Evolutionary conservation across 2,888 invertebrate genomes (phyloP).

Genomic region (Netelia inedita): DNA sequence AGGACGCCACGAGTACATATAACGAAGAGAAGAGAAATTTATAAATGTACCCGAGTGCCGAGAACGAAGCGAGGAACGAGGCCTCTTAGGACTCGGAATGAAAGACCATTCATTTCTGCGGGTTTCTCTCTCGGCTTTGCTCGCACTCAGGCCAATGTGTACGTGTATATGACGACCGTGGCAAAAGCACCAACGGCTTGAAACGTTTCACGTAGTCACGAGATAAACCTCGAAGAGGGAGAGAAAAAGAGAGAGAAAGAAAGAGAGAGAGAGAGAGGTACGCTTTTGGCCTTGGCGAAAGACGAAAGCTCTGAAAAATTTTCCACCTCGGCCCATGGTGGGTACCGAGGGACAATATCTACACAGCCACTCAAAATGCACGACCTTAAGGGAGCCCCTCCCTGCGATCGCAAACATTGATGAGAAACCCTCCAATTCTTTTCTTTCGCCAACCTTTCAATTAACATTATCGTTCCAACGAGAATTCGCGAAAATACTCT

Average conservation of each 20-base stretch:
- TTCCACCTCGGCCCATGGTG: background rate
- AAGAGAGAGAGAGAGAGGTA: conserved; percentile 21
- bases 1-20: conserved; percentile 39
- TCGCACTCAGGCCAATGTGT: conserved; percentile 6
- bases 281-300: conserved; percentile 26
- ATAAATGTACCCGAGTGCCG: conserved; percentile 33
- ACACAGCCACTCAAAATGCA: conserved; percentile 42
- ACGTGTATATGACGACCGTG: no score
- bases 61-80: conserved; percentile 42
- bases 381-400: conserved; percentile 29
- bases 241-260: conserved; percentile 1
- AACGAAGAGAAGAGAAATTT: conserved; percentile 53
- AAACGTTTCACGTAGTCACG: no score
- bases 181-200: no score
- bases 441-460: conserved; percentile 33
- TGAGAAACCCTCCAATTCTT: conserved; percentile 28
- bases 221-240: background rate
- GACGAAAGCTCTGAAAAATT: background rate
- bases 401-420: background rate
- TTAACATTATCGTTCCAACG: conserved; percentile 51
- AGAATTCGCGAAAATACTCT: conserved; percentile 2
- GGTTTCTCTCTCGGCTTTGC: conserved; percentile 20
- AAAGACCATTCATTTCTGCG: conserved; percentile 50
- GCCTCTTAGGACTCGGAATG: conserved; percentile 50
- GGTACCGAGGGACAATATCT: conserved; percentile 22